Base-by-base conservation (phyloP, 2,888 invertebrate genomes). In the Clepsis dumicolana region DNA sequence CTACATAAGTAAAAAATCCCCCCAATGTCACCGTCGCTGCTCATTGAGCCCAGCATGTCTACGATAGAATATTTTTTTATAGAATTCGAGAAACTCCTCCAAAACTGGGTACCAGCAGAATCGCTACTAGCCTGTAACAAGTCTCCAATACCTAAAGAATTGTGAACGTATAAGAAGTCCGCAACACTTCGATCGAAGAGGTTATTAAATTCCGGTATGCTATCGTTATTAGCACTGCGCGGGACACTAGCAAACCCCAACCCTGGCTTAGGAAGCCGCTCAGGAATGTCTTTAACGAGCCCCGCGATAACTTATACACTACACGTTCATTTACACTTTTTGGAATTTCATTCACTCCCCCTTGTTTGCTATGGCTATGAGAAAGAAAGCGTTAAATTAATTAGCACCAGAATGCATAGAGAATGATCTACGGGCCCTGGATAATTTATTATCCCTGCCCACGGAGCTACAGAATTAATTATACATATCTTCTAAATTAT, bases 351-450 rank as follows among this genome's bases (percentile, higher is more conserved):
- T 90, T 88, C 87, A 86, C 81, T 85, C 85, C 84, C 85, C 83
- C 84, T 84, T 77, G 79, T 83, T 84, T 82, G 80, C 79, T 82
- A 84, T 83, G 79, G 80, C 79, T 82, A 84, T 83, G 80, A 83
- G 84, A 88, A 89, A 89, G 86, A 85, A 87, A 85, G 85, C 82
- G 85, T 84, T 82, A 87, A 87, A 89, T 89, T 90, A 90, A 91
- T 91, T 91, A 91, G 84, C 84, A 79, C 78, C 82, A 85, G 85
- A 85, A 86, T 85, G 82, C 80, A 80, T 79, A 75, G 77, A 75
- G 82, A 81, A 87, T 89, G 88, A 90, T 90, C 78, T 85, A 91
- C 78, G 79, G 73, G 78, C 73, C 72, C 74, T 73, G 71, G 74
- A 79, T 84, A 85, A 88, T 89, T 87, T 86, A 81, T 77, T 72